Evolutionary conservation across 2,797 vertebrate species (phyloP).

Genomic region (Cynopterus sphinx): DNA sequence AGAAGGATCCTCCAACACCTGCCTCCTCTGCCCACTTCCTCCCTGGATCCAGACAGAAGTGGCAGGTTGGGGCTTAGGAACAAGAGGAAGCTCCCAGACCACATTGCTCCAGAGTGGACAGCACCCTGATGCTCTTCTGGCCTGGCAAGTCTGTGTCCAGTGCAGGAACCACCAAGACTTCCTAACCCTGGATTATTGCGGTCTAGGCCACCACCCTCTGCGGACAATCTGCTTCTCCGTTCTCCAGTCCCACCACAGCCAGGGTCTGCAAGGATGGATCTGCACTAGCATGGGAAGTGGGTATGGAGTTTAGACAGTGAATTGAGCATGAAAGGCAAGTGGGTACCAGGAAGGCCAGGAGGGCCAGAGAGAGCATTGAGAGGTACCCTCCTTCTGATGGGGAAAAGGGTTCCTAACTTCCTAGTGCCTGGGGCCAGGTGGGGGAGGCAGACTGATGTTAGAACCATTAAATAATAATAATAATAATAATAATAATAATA

Average conservation of each 20-base stretch:
- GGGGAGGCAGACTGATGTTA: not conserved
- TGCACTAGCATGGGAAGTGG: not conserved
- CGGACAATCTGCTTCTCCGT: not conserved
- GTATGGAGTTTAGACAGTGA: not conserved
- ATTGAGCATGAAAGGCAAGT: not conserved
- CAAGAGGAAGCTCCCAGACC: not conserved
- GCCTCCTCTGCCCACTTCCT: not conserved
- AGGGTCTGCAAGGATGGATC: no score
- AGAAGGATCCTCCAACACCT: not conserved
- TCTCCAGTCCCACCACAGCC: accelerated
- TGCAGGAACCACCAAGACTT: not conserved
- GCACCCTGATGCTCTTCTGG: not conserved
- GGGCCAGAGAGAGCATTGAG: not conserved
- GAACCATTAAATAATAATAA: not conserved
- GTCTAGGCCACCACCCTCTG: not conserved
- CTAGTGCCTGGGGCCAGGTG: not conserved
- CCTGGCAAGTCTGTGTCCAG: not conserved
- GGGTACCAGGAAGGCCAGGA: not conserved
- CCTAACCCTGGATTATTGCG: not conserved
- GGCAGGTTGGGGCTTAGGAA: accelerated
- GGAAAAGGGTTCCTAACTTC: not conserved
- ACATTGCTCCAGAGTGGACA: no score
- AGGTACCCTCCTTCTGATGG: not conserved
- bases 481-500: not conserved
- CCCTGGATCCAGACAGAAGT: no score